These are phyloP conservation scores for Aphelocoma californica DNA, from an alignment of 2,797 vertebrate species.

Conservation along the genomic window DNA sequence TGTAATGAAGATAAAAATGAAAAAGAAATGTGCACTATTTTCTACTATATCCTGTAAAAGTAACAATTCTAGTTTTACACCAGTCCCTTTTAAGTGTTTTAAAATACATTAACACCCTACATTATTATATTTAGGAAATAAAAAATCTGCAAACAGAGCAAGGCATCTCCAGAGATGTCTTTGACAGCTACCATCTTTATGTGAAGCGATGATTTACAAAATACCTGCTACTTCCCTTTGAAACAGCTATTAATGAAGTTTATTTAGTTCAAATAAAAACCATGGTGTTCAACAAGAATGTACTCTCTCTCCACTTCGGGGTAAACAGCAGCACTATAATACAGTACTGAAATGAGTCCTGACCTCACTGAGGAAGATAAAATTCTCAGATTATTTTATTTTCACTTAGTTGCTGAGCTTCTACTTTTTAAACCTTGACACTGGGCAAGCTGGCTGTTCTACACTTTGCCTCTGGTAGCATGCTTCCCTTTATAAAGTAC, in stretches of 20 bases:
- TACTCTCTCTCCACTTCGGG: neutral
- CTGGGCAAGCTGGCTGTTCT: neutral
- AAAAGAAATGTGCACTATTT: neutral
- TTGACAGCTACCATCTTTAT: neutral
- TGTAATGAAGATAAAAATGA: neutral
- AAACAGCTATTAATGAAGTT: neutral
- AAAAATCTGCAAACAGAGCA: neutral
- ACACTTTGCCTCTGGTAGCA: neutral
- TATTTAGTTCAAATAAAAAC: neutral
- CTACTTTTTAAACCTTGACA: neutral
- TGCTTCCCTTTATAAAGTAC: neutral
- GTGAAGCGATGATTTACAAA: neutral
- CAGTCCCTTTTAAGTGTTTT: neutral
- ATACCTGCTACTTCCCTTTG: neutral
- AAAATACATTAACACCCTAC: neutral
- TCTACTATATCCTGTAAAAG: neutral
- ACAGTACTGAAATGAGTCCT: neutral
- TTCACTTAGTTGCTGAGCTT: neutral
- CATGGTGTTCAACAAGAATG: neutral
- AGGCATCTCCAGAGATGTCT: neutral
- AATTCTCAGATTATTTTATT: neutral
- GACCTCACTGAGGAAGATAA: neutral
- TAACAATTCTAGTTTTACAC: neutral
- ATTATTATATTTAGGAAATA: neutral
- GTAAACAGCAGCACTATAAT: neutral